Base-by-base conservation (phyloP, 2,797 vertebrate species). In the Myotis daubentonii region DNA sequence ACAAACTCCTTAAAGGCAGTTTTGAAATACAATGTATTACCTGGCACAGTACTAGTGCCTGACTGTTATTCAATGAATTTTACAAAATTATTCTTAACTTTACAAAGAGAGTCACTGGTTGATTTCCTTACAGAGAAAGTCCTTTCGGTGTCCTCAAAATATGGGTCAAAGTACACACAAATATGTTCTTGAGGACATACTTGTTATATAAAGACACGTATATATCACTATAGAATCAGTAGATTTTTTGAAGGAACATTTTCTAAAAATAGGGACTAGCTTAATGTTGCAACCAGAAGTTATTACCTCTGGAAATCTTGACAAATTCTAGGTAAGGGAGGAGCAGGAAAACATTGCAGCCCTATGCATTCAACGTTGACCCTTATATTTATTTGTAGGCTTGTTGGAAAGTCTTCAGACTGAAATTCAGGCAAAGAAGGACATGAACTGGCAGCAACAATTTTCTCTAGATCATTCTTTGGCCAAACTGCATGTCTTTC, bases 381-480 rank as follows among this genome's bases (percentile, higher is more conserved):
- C 41, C 30, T 93, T 66, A 8, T 47, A 75, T 41, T 72, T 81
- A 72, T 65, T 62, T 66, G 20, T 47, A 49, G 76, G n/a, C 23
- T 83, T 87, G 19, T 75, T 33, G 6, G 90, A 83, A 91, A 80
- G 71, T 49, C 93, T 84, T 87, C 47, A 87, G 62, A 57, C 51
- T 80, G 80, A 94, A 60, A 87, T 81, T 87, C 51, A 33, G 74
- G 23, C n/a, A 78, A 94, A 94, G 55, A 70, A 94, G 71, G 33
- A 86, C 41, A 33, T 72, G 49, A 87, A 80, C 13, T 41, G 79
- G 30, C 30, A 74, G 33, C 33, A 33, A 8, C 23, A 70, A 78
- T 87, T 60, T 82, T 81, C 70, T 94, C 65, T 92, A 57, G 47
- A 75, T 30, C 8, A 7, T 71, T 51, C 70, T 79, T 93, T 23